Evolutionary conservation across 1,140 invertebrate species (phyloP), one percentile per base, ranked within the genome.

Genomic region (Drosophila baimaii): DNA sequence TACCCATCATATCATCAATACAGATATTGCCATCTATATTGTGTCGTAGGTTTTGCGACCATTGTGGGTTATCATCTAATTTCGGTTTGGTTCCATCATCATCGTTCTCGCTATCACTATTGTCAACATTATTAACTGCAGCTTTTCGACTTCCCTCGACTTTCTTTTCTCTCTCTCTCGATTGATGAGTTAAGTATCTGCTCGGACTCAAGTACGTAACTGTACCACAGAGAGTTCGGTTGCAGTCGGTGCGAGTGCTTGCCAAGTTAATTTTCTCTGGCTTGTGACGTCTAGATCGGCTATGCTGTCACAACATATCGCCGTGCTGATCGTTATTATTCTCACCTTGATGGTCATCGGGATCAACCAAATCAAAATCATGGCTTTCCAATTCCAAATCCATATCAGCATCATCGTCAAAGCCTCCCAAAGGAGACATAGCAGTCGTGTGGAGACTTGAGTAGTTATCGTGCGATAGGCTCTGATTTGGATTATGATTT

Each of bases 281-380:
- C 33, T 65, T 43, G 29, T 41, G 63, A 33, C 33, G 49, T 21
- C 25, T 44, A 29, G 25, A 31, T 61, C 63, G 72, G 46, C 47
- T 54, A 81, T 77, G 77, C 55, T 93, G 93, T 93, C 93, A 93
- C 93, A 93, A 93, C 91, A 93, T 92, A 46, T 93, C 93, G 37
- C 91, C 85, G 6, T 76, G 75, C 2, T 82, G 62, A n/a, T 35
- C 51, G 7, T 54, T 76, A 85, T 93, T 93, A 76, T 84, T 82
- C 77, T 93, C 92, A 29, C 85, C 90, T 10, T 54, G 51, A 63
- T 93, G 92, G n/a, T 93, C 80, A 15, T 49, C 58, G 7, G 64
- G 41, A 75, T 93, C 93, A 47, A 92, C 93, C 15, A 92, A 84
- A 37, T 93, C 93, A 79, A 93, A 92, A 47, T 92, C 93, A 46